phyloP scores from a whole-genome alignment of 2,888 invertebrate genomes.

The Romanomermis culicivorax region DNA sequence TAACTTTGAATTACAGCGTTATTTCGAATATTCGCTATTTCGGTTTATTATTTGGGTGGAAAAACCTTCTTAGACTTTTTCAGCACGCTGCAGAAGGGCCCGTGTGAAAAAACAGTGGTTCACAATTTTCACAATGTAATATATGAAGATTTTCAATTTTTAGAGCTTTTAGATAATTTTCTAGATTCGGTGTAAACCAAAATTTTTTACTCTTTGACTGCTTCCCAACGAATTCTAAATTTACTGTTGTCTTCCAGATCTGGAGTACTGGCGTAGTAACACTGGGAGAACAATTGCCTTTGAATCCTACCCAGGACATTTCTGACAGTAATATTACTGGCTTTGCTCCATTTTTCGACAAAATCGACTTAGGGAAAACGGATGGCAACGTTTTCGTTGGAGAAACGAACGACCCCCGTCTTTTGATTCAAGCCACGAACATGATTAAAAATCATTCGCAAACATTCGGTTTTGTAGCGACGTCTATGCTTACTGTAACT shows the following conservation, averaged over 20 bases:
- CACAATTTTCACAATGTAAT: too few species aligned
- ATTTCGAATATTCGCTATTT: too few species aligned
- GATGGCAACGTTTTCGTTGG: constrained; percentile 14
- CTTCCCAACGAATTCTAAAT: too few species aligned
- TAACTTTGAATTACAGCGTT: too few species aligned
- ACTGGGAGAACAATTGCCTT: constrained; percentile 15
- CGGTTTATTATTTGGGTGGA: too few species aligned
- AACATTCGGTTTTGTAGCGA: constrained; percentile 15
- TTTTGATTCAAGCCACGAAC: constrained; percentile 16
- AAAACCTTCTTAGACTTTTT: too few species aligned
- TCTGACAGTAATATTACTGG: constrained; percentile 20
- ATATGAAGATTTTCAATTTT: too few species aligned
- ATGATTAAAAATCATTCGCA: constrained; percentile 13
- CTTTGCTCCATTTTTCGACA: constrained; percentile 24
- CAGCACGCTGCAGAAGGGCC: too few species aligned
- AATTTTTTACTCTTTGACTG: too few species aligned
- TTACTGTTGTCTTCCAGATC: constrained; percentile 17
- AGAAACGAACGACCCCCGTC: constrained; percentile 12
- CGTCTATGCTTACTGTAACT: not conserved
- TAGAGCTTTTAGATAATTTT: too few species aligned
- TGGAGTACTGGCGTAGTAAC: constrained; percentile 22
- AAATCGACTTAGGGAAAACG: constrained; percentile 18
- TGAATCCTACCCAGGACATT: constrained; percentile 14
- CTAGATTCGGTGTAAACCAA: too few species aligned
- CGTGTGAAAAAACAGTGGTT: too few species aligned